These are phyloP conservation scores for Zoanthus solanderi DNA, from an alignment of 92 coral and sea anemone species.

Conservation along the genomic window DNA sequence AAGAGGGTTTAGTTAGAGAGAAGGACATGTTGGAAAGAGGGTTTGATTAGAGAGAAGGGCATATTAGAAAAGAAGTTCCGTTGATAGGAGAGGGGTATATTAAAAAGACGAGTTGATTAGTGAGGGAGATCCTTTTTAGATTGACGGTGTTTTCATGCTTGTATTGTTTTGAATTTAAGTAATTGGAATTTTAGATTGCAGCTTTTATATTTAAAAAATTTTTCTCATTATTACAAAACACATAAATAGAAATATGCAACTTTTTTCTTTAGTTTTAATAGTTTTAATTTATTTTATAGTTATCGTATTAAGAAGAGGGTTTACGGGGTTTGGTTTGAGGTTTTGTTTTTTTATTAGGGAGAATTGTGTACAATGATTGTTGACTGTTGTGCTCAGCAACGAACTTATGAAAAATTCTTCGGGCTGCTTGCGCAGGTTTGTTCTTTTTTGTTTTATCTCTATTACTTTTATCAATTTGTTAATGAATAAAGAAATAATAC, in stretches of 20 bases:
- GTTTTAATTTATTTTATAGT: background rate
- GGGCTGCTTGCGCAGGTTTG: conserved; percentile 96
- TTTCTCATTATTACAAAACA: too few relatives aligned
- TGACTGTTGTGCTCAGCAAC: conserved; percentile 97
- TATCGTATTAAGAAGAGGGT: background rate
- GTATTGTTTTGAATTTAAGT: too few relatives aligned
- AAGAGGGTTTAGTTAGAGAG: too few relatives aligned
- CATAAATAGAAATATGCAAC: too few relatives aligned
- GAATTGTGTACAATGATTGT: conserved; percentile 95
- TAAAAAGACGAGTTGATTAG: too few relatives aligned
- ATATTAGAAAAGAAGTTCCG: too few relatives aligned
- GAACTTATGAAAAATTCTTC: conserved; percentile 97
- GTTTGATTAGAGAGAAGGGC: too few relatives aligned
- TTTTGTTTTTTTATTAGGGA: conserved; percentile 48
- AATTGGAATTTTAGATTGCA: background rate
- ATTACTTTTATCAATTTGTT: background rate
- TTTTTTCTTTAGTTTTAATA: background rate
- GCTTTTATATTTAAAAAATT: background rate
- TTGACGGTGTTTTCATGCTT: too few relatives aligned
- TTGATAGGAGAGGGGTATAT: too few relatives aligned
- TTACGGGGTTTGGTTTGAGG: too few relatives aligned
- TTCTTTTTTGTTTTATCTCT: background rate
- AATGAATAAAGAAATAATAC: background rate
- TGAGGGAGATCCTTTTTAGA: too few relatives aligned
- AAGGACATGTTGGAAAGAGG: background rate